Conservation (phyloP, 2,888 invertebrate species). For the Drosophila engyochracea region DNA sequence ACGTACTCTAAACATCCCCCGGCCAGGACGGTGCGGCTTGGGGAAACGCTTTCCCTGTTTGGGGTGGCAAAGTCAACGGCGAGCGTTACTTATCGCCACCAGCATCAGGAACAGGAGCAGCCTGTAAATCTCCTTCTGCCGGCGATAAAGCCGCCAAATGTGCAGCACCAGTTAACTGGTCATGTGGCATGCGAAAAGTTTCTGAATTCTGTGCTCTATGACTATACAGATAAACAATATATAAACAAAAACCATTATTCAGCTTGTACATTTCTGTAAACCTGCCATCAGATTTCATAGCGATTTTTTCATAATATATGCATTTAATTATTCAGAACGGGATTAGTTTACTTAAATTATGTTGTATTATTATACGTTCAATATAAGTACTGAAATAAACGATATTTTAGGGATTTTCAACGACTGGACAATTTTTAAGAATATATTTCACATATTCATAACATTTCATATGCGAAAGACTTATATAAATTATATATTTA, state of each 20-base stretch:
- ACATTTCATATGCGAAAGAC: neutral
- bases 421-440: neutral
- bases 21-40: neutral
- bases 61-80: slow-evolving; percentile 63
- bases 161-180: slow-evolving; percentile 36
- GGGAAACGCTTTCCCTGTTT: neutral
- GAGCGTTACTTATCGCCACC: slow-evolving; percentile 57
- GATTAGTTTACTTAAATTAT: neutral
- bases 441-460: neutral
- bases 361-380: neutral
- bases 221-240: neutral
- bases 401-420: neutral
- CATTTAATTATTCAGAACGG: neutral
- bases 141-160: slow-evolving; percentile 41
- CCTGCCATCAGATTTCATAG: neutral
- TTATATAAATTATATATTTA: neutral
- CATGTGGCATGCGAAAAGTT: slow-evolving; percentile 23
- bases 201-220: slow-evolving; percentile 32
- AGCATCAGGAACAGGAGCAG: slow-evolving; percentile 20
- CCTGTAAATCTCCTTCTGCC: slow-evolving; percentile 41
- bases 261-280: neutral
- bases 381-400: neutral
- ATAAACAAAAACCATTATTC: slow-evolving; percentile 1
- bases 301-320: neutral
- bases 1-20: slow-evolving; percentile 47